Conservation (phyloP, 2,888 invertebrate species). For the Hypercompe scribonia region DNA sequence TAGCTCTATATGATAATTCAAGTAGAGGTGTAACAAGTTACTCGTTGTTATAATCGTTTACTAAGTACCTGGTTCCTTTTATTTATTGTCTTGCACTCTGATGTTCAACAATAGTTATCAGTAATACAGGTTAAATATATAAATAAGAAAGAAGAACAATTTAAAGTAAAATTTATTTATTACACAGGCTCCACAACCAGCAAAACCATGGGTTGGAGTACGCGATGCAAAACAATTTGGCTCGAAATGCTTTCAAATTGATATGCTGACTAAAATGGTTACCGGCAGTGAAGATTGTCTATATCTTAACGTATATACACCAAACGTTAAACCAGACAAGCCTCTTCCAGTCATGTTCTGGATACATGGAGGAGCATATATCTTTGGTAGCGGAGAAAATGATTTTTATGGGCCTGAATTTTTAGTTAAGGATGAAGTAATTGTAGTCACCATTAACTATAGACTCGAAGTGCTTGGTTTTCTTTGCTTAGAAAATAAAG, state of each 20-base stretch:
- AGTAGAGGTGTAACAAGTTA: too few species aligned
- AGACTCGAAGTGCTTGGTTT: conserved; percentile 60
- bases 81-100: too few species aligned
- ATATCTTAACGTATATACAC: conserved; percentile 62
- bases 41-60: too few species aligned
- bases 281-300: conserved; percentile 52
- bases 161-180: too few species aligned
- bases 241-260: conserved; percentile 34
- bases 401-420: conserved; percentile 57
- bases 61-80: too few species aligned
- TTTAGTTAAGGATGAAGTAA: conserved; percentile 52
- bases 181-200: conserved; percentile 47
- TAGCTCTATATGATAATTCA: too few species aligned
- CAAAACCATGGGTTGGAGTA: conserved; percentile 61
- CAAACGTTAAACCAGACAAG: conserved; percentile 45
- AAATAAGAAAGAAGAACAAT: too few species aligned
- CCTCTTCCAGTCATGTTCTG: conserved; percentile 56
- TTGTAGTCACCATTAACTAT: conserved; percentile 56
- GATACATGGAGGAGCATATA: conserved; percentile 55
- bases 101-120: too few species aligned
- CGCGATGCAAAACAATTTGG: conserved; percentile 59
- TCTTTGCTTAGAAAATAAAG: conserved; percentile 55
- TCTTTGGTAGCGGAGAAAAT: conserved; percentile 54
- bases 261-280: conserved; percentile 13
- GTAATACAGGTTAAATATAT: too few species aligned